These are phyloP conservation scores for Calliphora vomitoria DNA, from an alignment of 2,888 invertebrate genomes.

Conservation along the genomic window DNA sequence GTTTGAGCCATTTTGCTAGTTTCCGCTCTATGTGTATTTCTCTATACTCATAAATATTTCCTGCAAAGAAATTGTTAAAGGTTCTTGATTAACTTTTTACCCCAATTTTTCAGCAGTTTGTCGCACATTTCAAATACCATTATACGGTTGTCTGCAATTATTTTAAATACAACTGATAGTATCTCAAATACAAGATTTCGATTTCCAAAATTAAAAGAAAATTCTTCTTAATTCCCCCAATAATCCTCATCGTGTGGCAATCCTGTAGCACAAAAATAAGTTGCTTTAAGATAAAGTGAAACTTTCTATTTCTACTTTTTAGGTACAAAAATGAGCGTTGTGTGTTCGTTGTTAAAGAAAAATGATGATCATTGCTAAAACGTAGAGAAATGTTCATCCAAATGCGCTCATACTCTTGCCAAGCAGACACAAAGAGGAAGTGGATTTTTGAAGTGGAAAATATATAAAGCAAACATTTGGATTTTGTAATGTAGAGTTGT, in stretches of 20 bases:
- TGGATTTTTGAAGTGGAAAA: slow-evolving; percentile 62
- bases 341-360: slow-evolving; percentile 33
- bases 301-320: not conserved
- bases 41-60: too few relatives aligned
- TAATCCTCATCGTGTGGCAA: not conserved
- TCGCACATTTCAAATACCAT: too few relatives aligned
- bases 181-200: too few relatives aligned
- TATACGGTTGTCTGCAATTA: too few relatives aligned
- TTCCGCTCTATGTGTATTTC: too few relatives aligned
- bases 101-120: too few relatives aligned
- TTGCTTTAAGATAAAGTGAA: slow-evolving; percentile 14
- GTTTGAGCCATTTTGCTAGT: too few relatives aligned
- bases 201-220: too few relatives aligned
- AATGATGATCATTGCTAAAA: slow-evolving; percentile 68
- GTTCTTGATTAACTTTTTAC: too few relatives aligned
- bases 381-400: slow-evolving; percentile 37
- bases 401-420: slow-evolving; percentile 9
- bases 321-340: not conserved
- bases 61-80: too few relatives aligned
- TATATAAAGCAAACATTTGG: slow-evolving; percentile 67
- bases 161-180: too few relatives aligned
- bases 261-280: not conserved
- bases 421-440: slow-evolving; percentile 38
- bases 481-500: slow-evolving; percentile 43
- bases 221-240: not conserved